Percentiles rank a stretch among this genome's conserved stretches.
phyloP scores from a whole-genome alignment of 1,140 invertebrate species.

The Pissodes strobi region DNA sequence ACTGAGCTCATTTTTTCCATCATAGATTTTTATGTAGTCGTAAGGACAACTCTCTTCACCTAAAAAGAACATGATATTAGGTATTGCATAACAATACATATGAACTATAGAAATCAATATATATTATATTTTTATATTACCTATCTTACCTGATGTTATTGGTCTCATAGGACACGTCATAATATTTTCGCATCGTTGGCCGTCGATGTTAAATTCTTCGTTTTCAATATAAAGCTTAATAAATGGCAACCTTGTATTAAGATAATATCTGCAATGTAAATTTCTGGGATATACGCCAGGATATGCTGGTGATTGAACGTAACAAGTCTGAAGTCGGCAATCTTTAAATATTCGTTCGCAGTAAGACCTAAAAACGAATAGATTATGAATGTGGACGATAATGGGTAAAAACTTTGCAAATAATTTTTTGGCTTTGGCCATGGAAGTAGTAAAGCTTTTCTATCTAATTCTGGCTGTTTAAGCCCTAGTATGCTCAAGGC shows the following conservation, averaged over 20 bases:
- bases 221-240: slow-evolving; percentile 92
- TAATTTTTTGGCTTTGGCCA: too few species aligned
- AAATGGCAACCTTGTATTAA: slow-evolving; percentile 84
- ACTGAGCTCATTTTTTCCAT: slow-evolving; percentile 84
- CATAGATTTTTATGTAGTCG: slow-evolving; percentile 88
- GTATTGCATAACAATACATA: too few species aligned
- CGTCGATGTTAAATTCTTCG: slow-evolving; percentile 91
- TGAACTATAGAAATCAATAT: too few species aligned
- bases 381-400: too few species aligned
- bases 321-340: slow-evolving; percentile 86
- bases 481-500: too few species aligned
- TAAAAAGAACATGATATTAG: too few species aligned
- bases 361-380: slow-evolving; percentile 77
- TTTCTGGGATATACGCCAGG: slow-evolving; percentile 89
- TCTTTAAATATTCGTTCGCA: slow-evolving; percentile 85
- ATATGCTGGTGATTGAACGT: slow-evolving; percentile 89
- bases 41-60: slow-evolving; percentile 86
- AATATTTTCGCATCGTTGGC: slow-evolving; percentile 90
- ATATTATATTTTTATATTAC: too few species aligned
- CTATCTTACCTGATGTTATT: slow-evolving; percentile 77
- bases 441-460: too few species aligned
- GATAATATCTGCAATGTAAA: slow-evolving; percentile 84
- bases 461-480: too few species aligned
- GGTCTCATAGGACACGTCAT: slow-evolving; percentile 93
- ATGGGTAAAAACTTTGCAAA: too few species aligned